phyloP scores from a whole-genome alignment of 2,797 vertebrate species.

The Pyrrhura leucotis region DNA sequence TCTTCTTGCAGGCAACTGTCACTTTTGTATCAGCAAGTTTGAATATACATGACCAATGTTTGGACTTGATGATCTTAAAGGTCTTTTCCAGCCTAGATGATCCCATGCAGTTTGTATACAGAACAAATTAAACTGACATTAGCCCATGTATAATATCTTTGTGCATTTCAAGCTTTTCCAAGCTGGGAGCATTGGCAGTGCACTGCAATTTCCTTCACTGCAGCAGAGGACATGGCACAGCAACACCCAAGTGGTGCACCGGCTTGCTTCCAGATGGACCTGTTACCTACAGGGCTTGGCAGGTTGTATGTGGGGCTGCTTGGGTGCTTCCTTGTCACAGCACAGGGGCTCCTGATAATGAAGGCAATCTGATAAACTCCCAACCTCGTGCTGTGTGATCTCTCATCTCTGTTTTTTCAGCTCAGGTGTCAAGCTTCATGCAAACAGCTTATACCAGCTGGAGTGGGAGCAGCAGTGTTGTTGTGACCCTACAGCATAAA shows the following conservation, averaged over 20 bases:
- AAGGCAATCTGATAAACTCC: neutral
- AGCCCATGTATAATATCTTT: neutral
- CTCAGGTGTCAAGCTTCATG: neutral
- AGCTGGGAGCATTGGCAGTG: neutral
- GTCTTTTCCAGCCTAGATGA: neutral
- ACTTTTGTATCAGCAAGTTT: neutral
- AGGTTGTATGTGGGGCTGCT: accelerated
- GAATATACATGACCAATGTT: neutral
- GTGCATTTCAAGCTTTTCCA: neutral
- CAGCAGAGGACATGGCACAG: neutral
- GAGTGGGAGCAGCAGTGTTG: neutral
- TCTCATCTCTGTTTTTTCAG: neutral
- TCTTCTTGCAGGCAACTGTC: neutral
- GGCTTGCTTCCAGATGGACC: neutral
- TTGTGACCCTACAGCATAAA: neutral
- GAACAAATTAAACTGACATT: neutral
- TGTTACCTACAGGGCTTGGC: neutral
- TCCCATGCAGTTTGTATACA: neutral
- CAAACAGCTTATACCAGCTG: neutral
- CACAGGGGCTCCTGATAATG: neutral
- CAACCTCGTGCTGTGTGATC: neutral
- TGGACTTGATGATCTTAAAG: neutral
- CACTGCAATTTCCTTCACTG: neutral
- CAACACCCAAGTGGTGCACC: accelerated
- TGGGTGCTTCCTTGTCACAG: neutral